phyloP scores from a whole-genome alignment of 2,113 vertebrate species.

The Rhabdomys dilectus region DNA sequence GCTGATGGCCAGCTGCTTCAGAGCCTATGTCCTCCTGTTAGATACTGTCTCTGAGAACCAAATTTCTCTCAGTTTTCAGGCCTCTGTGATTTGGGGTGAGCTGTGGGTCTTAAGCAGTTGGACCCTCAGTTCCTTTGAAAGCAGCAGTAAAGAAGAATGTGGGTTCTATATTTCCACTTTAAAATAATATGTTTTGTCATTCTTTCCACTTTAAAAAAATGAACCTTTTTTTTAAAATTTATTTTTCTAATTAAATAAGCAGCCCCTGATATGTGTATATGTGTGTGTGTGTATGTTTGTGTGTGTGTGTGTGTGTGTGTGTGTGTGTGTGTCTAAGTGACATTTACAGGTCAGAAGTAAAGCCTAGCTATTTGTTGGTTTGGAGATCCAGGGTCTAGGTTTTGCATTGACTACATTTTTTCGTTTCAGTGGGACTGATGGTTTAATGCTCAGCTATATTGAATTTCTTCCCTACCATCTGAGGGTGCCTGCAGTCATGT shows the following conservation, averaged over 20 bases:
- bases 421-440: background rate
- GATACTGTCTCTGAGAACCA: background rate
- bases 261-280: background rate
- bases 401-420: background rate
- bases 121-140: background rate
- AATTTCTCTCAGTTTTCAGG: background rate
- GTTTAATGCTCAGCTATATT: background rate
- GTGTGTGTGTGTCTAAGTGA: background rate
- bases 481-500: background rate
- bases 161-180: background rate
- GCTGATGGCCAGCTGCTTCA: background rate
- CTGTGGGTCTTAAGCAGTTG: background rate
- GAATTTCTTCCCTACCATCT: background rate
- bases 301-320: background rate
- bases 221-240: background rate
- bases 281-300: background rate
- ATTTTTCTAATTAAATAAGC: slow-evolving; percentile 3
- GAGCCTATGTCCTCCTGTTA: background rate
- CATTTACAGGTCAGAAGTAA: slow-evolving; percentile 21
- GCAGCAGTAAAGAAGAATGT: background rate
- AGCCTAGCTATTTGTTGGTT: background rate
- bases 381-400: background rate
- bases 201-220: slow-evolving; percentile 3
- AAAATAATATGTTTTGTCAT: background rate
- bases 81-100: background rate